phyloP scores from a whole-genome alignment of 2,113 vertebrate genomes.

The Panthera leo region DNA sequence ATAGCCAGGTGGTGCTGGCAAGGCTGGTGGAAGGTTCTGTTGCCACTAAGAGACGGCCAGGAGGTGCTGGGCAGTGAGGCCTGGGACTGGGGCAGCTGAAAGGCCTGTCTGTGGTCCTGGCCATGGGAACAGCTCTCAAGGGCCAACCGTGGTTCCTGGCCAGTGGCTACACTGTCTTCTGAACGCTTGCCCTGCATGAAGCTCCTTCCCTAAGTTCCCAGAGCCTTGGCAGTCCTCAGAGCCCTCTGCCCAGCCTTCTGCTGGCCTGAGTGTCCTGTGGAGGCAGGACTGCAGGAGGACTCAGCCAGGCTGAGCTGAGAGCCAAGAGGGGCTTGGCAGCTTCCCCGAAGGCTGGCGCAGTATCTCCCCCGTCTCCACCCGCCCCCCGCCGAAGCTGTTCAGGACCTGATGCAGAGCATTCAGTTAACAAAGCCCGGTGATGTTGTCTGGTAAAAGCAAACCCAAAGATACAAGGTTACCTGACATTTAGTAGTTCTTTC shows the following conservation, averaged over 20 bases:
- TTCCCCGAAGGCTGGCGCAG: constrained; percentile 32
- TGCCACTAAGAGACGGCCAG: neutral
- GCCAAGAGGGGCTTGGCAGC: constrained; percentile 62
- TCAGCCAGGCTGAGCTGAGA: neutral
- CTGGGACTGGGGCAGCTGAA: constrained; percentile 6
- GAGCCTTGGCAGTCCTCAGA: constrained; percentile 18
- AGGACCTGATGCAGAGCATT: constrained; percentile 9
- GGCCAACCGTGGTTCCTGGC: constrained; percentile 45
- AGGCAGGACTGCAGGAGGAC: neutral
- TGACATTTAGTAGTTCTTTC: constrained; percentile 8
- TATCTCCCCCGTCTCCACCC: neutral
- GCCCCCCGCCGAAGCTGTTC: neutral
- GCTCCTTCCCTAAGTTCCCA: constrained; percentile 24
- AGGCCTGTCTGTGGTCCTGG: neutral
- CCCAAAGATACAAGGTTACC: constrained; percentile 38
- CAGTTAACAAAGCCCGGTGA: constrained; percentile 36
- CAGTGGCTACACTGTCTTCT: constrained; percentile 48
- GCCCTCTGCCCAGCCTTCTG: constrained; percentile 14
- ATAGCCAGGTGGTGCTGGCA: neutral
- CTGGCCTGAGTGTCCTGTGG: neutral
- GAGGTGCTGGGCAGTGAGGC: neutral
- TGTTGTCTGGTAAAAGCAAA: constrained; percentile 30
- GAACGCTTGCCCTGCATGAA: neutral
- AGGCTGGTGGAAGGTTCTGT: neutral
- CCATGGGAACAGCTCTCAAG: constrained; percentile 37